phyloP scores from a whole-genome alignment of 2,888 invertebrate species.

The Deilephila porcellus region DNA sequence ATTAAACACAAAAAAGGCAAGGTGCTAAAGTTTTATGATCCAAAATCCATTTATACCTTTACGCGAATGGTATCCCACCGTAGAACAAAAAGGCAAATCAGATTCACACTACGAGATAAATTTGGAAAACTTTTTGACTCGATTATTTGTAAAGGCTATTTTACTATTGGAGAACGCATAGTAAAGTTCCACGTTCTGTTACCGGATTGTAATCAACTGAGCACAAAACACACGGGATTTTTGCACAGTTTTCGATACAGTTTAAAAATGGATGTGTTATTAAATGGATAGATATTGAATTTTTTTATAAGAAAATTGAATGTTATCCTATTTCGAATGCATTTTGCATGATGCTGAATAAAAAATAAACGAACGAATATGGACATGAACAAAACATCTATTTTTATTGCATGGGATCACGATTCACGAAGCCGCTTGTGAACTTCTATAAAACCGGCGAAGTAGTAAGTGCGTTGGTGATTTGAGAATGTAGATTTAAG shows the following conservation, averaged over 20 bases:
- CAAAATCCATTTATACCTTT: neutral
- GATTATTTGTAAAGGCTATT: constrained; percentile 12
- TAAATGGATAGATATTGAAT: neutral
- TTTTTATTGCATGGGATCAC: no score
- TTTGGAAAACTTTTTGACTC: constrained; percentile 2
- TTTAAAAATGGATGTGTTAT: neutral
- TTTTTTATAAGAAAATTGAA: neutral
- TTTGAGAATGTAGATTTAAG: neutral
- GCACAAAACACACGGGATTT: neutral
- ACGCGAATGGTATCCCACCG: neutral
- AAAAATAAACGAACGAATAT: no score
- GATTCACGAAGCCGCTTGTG: no score
- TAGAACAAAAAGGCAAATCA: neutral
- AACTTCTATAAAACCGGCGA: no score
- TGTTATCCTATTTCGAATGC: no score
- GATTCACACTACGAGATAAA: neutral
- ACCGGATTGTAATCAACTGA: constrained; percentile 10
- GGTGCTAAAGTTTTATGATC: no score
- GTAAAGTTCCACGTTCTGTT: constrained; percentile 7
- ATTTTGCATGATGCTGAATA: no score
- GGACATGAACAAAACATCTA: no score
- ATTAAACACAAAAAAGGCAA: neutral
- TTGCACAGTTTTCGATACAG: neutral
- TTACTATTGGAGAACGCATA: constrained; percentile 15
- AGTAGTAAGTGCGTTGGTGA: no score